phyloP scores from a whole-genome alignment of 1,140 invertebrate species.

The Lepidurus couesii region DNA sequence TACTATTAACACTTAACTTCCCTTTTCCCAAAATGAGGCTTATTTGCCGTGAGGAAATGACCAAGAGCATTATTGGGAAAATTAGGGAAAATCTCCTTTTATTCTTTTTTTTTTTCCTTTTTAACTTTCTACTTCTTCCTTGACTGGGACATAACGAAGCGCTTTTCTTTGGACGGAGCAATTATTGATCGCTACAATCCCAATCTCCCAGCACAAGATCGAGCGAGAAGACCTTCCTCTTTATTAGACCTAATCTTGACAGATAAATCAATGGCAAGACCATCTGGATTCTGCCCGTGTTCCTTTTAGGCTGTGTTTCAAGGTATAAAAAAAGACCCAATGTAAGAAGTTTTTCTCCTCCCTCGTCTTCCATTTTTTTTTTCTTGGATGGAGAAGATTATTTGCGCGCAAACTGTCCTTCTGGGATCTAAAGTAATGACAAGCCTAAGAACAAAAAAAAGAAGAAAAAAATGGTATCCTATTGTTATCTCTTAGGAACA shows the following conservation, averaged over 20 bases:
- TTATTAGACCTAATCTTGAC: constrained; percentile 14
- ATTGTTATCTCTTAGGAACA: not conserved
- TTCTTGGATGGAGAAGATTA: not conserved
- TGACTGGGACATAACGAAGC: not conserved
- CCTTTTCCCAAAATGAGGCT: not conserved
- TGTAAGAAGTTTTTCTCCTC: not conserved
- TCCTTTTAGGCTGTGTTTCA: not conserved
- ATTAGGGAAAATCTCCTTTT: not conserved
- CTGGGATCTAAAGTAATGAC: constrained; percentile 3
- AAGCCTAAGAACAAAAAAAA: not conserved
- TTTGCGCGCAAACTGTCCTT: constrained; percentile 2
- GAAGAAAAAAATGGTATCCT: not conserved
- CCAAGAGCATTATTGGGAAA: not conserved
- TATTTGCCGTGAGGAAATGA: constrained; percentile 5
- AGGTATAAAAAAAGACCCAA: not conserved
- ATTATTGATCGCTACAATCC: constrained; percentile 6
- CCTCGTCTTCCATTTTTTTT: not conserved
- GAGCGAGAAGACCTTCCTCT: constrained; percentile 4
- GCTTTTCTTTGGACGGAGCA: not conserved
- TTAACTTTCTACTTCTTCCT: not conserved
- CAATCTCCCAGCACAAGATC: not conserved
- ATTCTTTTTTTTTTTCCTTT: not conserved
- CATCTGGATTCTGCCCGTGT: not conserved
- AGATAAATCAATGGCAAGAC: constrained; percentile 6
- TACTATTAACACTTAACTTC: not conserved